These are phyloP conservation scores for Platysteira castanea DNA, from an alignment of 2,113 vertebrate species.

Conservation along the genomic window DNA sequence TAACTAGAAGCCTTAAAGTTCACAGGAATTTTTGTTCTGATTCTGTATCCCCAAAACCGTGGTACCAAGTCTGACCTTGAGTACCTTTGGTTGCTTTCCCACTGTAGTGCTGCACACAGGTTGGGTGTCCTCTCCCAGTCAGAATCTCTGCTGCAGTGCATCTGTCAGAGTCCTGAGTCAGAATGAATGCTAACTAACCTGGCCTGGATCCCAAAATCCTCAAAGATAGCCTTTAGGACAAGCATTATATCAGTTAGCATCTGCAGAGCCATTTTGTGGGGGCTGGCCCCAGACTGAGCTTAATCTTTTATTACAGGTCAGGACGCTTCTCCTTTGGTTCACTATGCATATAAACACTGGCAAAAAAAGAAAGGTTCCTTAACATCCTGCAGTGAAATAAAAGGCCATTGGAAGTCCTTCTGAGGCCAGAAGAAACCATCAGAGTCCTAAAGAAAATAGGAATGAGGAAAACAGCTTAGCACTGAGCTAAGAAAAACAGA, in stretches of 20 bases:
- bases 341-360: background rate
- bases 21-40: background rate
- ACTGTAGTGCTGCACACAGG: background rate
- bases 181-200: constrained; percentile 10
- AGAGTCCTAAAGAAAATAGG: background rate
- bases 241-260: background rate
- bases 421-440: background rate
- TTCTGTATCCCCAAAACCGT: background rate
- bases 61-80: background rate
- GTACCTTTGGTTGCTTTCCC: background rate
- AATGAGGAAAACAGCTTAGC: background rate
- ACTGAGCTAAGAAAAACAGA: background rate
- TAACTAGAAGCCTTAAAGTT: background rate
- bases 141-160: constrained; percentile 5
- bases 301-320: background rate
- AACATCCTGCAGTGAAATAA: background rate
- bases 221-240: constrained; percentile 11
- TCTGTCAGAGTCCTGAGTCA: constrained; percentile 16
- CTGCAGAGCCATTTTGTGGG: background rate
- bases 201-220: constrained; percentile 22
- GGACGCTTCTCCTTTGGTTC: background rate
- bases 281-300: background rate
- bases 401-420: background rate
- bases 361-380: background rate
- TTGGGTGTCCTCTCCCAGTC: background rate